These are phyloP conservation scores for Griposia aprilina DNA, from an alignment of 2,888 invertebrate species.

Conservation along the genomic window DNA sequence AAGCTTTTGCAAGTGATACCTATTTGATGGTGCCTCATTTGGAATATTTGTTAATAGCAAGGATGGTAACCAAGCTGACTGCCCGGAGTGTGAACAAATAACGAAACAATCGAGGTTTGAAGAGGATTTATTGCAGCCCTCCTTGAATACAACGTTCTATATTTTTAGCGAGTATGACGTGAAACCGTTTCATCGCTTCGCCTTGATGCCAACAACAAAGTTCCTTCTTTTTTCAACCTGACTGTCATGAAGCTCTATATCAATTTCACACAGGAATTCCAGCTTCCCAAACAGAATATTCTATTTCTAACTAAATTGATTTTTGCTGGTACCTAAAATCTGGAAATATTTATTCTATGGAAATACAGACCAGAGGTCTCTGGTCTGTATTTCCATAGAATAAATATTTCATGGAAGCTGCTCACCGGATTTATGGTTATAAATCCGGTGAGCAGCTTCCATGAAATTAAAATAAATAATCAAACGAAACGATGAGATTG, in stretches of 20 bases:
- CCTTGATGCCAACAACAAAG: not conserved
- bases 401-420: too few relatives aligned
- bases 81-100: not conserved
- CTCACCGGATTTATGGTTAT: too few relatives aligned
- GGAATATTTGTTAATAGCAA: not conserved
- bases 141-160: not conserved
- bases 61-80: not conserved
- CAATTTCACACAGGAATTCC: not conserved
- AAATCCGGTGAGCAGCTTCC: constrained; percentile 5
- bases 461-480: constrained; percentile 13
- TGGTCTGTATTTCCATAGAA: too few relatives aligned
- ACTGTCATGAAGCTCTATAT: not conserved
- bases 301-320: not conserved
- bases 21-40: too few relatives aligned
- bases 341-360: not conserved
- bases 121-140: not conserved
- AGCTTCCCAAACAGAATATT: constrained; percentile 21
- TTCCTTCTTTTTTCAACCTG: not conserved
- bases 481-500: not conserved
- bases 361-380: not conserved
- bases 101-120: not conserved
- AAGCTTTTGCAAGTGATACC: too few relatives aligned
- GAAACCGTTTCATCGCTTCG: not conserved
- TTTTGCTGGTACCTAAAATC: not conserved
- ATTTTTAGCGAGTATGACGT: not conserved